Evolutionary conservation across 30 jellyfish, hydroid and myxozoan species (phyloP).

Genomic region (Clytia hemisphaerica): DNA sequence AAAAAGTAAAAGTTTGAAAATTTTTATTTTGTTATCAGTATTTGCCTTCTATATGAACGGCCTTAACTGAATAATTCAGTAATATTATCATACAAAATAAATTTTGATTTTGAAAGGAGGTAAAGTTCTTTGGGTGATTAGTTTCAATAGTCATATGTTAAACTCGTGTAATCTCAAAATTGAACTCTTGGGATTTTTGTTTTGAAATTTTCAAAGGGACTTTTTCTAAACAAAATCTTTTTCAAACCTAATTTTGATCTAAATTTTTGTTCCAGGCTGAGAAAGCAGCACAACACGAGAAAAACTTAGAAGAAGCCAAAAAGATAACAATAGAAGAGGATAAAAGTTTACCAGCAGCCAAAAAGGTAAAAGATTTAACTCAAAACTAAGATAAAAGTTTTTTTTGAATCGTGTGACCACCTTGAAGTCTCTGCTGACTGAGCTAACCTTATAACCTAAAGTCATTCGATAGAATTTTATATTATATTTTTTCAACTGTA

Average conservation of each 20-base stretch:
- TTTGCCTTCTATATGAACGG: neutral
- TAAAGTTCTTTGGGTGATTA: neutral
- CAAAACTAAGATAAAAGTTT: too few species aligned
- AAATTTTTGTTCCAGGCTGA: slow-evolving; percentile 65
- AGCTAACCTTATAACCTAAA: neutral
- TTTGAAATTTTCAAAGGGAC: too few species aligned
- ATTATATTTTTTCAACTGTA: slow-evolving; percentile 19
- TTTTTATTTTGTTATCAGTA: neutral
- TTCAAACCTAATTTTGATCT: too few species aligned
- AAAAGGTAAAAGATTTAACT: too few species aligned
- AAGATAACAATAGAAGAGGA: slow-evolving; percentile 73
- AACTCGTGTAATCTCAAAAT: too few species aligned
- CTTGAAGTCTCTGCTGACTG: too few species aligned
- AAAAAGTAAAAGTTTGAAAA: neutral
- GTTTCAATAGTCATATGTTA: neutral
- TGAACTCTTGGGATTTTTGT: too few species aligned
- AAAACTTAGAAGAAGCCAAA: slow-evolving; percentile 94
- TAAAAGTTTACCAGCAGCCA: slow-evolving; percentile 82
- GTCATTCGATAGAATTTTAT: neutral
- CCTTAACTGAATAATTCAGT: neutral
- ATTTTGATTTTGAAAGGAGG: too few species aligned
- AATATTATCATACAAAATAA: too few species aligned
- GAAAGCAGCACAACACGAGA: slow-evolving; percentile 79
- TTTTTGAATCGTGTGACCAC: too few species aligned
- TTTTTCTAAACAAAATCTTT: too few species aligned